Evolutionary conservation across 2,113 vertebrate species (phyloP), one percentile per base, ranked within the genome.

Genomic region (Cathartes aura): DNA sequence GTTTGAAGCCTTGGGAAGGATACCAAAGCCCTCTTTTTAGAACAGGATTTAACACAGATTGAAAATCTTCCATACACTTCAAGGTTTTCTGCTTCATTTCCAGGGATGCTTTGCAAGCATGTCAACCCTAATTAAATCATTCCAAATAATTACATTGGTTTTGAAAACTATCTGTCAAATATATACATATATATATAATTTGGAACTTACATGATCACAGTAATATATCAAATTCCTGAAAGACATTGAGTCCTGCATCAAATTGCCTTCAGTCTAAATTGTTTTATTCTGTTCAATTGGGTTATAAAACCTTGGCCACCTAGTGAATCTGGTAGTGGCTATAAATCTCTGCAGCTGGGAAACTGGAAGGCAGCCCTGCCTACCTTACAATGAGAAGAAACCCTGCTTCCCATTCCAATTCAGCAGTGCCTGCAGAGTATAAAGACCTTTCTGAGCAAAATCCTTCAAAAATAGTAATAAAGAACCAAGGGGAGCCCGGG

Each of bases 291-390:
- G 50, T 91, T 96, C 89, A 88, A 95, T 81, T 94, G 96, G 62
- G 94, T 97, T 97, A 95, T 66, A 97, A 96, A 97, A 93, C 95
- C 78, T 94, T 96, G 95, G 94, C 94, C 93, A 96, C 93, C 94
- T 95, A 96, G 93, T 95, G 94, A 96, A 97, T 83, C 90, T 97
- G 79, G 93, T 97, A 87, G 84, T 10, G 56, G 89, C 82, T 93
- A 96, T 97, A 97, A 97, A 96, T 97, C 96, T 97, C 74, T 94
- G 91, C 97, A 97, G 84, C 95, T 96, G 96, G 95, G 94, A 97
- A 97, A 91, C 95, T 95, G 93, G 96, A 95, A 96, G 78, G 94
- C 93, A 96, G 94, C 93, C 96, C 93, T 97, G 78, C 78, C 93
- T 96, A 96, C 91, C 95, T 97, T 95, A 95, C 95, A 97, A 96